phyloP scores from a whole-genome alignment of 2,888 invertebrate genomes.

The Acanthosepion esculentum region DNA sequence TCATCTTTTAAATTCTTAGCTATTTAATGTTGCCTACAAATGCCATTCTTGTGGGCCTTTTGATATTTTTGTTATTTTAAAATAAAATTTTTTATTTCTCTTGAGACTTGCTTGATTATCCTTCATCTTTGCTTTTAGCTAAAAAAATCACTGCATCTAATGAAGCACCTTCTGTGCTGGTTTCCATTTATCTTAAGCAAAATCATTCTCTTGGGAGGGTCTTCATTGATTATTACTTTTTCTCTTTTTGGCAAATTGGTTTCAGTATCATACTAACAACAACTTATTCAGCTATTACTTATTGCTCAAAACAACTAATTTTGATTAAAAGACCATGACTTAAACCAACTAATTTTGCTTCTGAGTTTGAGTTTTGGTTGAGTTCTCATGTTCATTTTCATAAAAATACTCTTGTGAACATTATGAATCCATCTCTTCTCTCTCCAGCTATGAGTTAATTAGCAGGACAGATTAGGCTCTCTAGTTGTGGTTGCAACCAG shows the following conservation, averaged over 20 bases:
- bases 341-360: not conserved
- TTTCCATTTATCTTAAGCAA: not conserved
- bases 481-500: too few species aligned
- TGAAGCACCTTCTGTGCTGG: not conserved
- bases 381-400: too few species aligned
- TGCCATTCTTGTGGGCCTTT: too few species aligned
- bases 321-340: not conserved
- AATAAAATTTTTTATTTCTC: not conserved
- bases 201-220: not conserved
- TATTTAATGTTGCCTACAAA: not conserved
- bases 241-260: not conserved
- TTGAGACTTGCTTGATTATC: not conserved
- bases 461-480: too few species aligned
- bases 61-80: not conserved
- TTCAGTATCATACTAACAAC: not conserved
- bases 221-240: not conserved
- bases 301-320: not conserved
- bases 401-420: too few species aligned
- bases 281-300: not conserved
- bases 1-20: not conserved
- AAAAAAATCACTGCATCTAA: not conserved
- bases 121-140: not conserved
- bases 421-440: too few species aligned
- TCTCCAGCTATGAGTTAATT: too few species aligned
- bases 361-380: too few species aligned